Evolutionary conservation across 2,113 vertebrate species (phyloP).

Genomic region (Brachypodius melanocephalos): DNA sequence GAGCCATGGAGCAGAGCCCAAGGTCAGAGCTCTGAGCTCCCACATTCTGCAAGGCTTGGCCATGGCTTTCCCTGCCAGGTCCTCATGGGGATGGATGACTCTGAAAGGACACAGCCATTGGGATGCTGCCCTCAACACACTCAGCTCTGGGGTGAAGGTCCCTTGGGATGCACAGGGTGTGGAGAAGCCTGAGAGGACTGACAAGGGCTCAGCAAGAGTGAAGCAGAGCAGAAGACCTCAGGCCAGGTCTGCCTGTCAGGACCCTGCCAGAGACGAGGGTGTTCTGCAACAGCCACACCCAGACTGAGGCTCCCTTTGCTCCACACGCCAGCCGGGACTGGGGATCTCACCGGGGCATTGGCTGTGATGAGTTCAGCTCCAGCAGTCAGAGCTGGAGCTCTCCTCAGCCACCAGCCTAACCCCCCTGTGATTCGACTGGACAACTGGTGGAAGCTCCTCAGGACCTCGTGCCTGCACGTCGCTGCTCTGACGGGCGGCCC

Average conservation of each 20-base stretch:
- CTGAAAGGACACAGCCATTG: neutral
- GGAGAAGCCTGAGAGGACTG: neutral
- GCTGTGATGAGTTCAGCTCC: neutral
- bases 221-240: neutral
- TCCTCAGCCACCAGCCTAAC: neutral
- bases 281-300: neutral
- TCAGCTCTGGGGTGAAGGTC: neutral
- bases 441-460: neutral
- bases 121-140: neutral
- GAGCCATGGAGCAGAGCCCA: neutral
- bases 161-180: neutral
- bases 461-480: neutral
- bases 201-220: neutral
- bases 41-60: neutral
- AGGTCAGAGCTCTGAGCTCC: accelerated
- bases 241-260: neutral
- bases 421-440: neutral
- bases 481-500: slow-evolving; percentile 23
- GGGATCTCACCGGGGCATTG: neutral
- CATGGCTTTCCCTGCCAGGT: neutral
- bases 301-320: neutral
- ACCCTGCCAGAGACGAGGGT: neutral
- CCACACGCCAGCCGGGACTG: neutral
- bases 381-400: neutral
- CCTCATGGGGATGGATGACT: neutral